Conservation (phyloP, 2,113 vertebrate species). For the Muntiacus reevesi region DNA sequence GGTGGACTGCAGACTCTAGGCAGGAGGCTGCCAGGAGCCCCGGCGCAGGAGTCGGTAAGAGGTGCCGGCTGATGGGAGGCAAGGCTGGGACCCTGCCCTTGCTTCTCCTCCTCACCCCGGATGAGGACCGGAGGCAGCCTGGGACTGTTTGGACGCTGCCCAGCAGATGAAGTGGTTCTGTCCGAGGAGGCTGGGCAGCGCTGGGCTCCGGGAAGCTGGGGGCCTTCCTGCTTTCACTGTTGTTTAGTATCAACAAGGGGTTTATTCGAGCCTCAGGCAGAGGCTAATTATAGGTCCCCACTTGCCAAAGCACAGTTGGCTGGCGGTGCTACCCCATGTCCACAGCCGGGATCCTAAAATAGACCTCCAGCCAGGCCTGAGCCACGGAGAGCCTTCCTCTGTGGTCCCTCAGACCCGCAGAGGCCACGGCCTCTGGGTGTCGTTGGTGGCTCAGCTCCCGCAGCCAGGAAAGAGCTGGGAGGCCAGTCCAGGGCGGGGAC, state of each 20-base stretch:
- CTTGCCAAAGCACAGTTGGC: constrained; percentile 23
- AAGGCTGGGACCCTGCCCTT: not conserved
- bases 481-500: not conserved
- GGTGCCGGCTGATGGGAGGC: not conserved
- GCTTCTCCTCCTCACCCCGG: not conserved
- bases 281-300: constrained; percentile 48
- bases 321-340: not conserved
- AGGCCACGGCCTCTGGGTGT: not conserved
- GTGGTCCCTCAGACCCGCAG: too few species aligned
- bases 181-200: not conserved
- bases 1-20: not conserved
- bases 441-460: too few species aligned
- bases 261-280: not conserved
- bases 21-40: not conserved
- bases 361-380: not conserved
- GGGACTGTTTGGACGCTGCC: not conserved
- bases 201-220: not conserved
- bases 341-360: constrained; percentile 17
- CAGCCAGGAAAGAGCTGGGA: not conserved
- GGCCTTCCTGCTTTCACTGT: not conserved
- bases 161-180: not conserved
- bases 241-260: constrained; percentile 34
- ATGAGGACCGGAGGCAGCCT: not conserved
- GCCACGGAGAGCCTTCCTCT: not conserved
- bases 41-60: too few species aligned